Conservation (phyloP, 1,140 invertebrate species). For the Saccostrea echinata region DNA sequence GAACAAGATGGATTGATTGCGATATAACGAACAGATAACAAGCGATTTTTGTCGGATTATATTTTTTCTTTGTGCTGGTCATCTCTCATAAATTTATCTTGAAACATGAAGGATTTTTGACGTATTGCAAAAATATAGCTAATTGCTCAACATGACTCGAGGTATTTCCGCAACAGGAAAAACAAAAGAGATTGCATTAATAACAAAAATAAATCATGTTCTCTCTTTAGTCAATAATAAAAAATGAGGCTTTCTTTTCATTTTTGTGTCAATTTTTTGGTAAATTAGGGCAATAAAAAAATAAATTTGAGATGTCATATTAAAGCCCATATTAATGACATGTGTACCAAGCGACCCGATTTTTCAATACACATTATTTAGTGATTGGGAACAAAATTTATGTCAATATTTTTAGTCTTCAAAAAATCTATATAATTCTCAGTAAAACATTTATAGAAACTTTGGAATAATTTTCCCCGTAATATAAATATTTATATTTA, state of each 20-base stretch:
- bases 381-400: background rate
- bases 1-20: conserved; percentile 13
- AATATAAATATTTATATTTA: too few relatives aligned
- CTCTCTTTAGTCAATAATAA: conserved; percentile 22
- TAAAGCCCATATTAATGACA: background rate
- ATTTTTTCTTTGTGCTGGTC: conserved; percentile 32
- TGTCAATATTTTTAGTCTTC: too few relatives aligned
- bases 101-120: conserved; percentile 25
- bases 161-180: conserved; percentile 27
- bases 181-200: conserved; percentile 14
- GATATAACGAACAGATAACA: conserved; percentile 1
- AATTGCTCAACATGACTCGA: conserved; percentile 19
- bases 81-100: conserved; percentile 32
- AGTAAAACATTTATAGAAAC: too few relatives aligned
- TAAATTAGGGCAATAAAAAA: conserved; percentile 14
- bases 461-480: too few relatives aligned
- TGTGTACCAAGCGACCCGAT: background rate
- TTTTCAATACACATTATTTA: background rate
- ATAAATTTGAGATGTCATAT: background rate
- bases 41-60: conserved; percentile 21
- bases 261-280: conserved; percentile 21
- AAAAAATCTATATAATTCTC: too few relatives aligned
- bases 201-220: conserved; percentile 34
- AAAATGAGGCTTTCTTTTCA: background rate
- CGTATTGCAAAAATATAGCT: conserved; percentile 16